Base-by-base conservation (phyloP, 1,140 invertebrate species). In the Cotesia vestalis region DNA sequence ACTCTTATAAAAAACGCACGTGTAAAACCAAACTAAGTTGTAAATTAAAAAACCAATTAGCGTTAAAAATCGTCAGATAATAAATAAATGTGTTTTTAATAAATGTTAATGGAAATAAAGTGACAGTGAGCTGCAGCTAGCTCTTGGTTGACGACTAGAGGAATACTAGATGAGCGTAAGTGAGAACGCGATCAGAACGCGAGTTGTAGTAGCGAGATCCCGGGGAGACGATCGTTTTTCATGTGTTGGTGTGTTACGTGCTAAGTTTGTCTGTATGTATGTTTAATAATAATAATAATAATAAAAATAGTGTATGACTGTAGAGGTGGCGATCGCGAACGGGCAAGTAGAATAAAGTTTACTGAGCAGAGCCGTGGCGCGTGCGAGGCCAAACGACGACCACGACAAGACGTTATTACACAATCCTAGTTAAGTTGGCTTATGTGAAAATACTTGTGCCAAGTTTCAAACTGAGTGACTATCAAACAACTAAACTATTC, bases 131-230 rank as follows among this genome's bases (percentile, higher is more conserved):
- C 5, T 66, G 38, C n/a, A 46, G 66, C 60, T 53, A 62, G 61
- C 36, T 52, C 36, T 27, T 27, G 67, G 12, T 34, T 63, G 74
- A 67, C 67, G 71, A 69, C 62, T 71, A 46, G 64, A 51, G 55
- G 62, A 75, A 60, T 68, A 75, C 74, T 75, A 75, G 63, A 66
- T 63, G 63, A 72, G 63, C 70, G 66, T 66, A 53, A 75, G 67
- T 66, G 69, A 68, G 55, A 62, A 46, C 38, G 35, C 35, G 66
- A 68, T 38, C 53, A 53, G 51, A 55, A 60, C 61, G 11, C 27
- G 46, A 34, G 40, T 46, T 46, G 40, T 46, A 11, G 5, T 46
- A 6, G 40, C 40, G 40, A 14, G 51, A 40, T 63, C 60, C 66
- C 46, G 60, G 71, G 64, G 60, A 59, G 20, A 46, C 12, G 40